Percentiles rank a stretch among this genome's conserved stretches.
Evolutionary conservation across 2,113 vertebrate species (phyloP).

Genomic region (Chamaetylas fuelleborni): DNA sequence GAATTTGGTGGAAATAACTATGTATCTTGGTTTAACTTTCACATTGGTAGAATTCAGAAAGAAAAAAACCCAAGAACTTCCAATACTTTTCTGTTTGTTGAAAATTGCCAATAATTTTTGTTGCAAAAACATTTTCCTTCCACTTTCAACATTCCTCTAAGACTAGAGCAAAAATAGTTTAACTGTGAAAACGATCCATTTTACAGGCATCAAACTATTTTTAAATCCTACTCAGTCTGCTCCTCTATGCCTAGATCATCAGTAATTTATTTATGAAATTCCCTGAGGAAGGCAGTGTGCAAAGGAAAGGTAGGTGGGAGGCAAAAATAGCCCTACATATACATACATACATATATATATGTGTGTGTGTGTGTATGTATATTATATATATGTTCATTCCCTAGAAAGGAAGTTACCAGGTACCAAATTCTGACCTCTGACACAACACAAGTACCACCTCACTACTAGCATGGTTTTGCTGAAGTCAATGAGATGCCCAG

Average conservation of each 20-base stretch:
- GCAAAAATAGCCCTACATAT: neutral
- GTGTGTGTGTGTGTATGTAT: no score
- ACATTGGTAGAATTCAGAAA: neutral
- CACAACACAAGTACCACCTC: neutral
- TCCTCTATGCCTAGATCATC: constrained; percentile 10
- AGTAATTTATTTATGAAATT: constrained; percentile 45
- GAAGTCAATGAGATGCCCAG: neutral
- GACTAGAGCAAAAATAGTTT: constrained; percentile 41
- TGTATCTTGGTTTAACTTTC: neutral
- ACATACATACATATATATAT: accelerated
- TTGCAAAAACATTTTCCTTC: constrained; percentile 53
- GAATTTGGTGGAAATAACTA: neutral
- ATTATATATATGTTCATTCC: neutral
- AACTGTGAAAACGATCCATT: constrained; percentile 50
- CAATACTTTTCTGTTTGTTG: constrained; percentile 13
- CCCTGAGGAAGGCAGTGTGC: neutral
- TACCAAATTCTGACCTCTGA: neutral
- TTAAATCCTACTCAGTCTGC: constrained; percentile 46
- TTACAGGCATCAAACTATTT: constrained; percentile 46
- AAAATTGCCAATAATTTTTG: constrained; percentile 51
- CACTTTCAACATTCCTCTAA: constrained; percentile 23
- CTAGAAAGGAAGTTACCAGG: neutral
- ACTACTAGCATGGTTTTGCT: neutral
- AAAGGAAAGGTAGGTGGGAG: constrained; percentile 26
- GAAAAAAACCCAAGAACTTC: neutral